Percentiles rank a stretch among this genome's conserved stretches.
Conservation (phyloP, 2,113 vertebrate species). For the Leptodactylus fuscus region DNA sequence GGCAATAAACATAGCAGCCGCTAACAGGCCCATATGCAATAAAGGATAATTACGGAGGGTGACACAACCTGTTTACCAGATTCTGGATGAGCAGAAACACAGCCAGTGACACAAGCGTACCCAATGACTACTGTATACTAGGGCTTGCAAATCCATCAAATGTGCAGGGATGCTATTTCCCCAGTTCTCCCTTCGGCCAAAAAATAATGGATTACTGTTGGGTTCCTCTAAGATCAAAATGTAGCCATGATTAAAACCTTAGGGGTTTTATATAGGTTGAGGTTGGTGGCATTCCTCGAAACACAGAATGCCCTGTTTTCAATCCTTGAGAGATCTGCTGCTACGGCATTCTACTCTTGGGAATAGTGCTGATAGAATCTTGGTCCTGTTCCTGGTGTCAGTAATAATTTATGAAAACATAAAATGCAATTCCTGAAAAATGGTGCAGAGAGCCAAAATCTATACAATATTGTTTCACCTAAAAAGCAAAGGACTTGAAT, state of each 20-base stretch:
- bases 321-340: slow-evolving; percentile 21
- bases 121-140: neutral
- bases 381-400: slow-evolving; percentile 40
- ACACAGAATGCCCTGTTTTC: neutral
- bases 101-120: too few relatives aligned
- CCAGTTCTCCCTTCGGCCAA: too few relatives aligned
- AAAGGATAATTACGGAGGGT: too few relatives aligned
- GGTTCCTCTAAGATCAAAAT: neutral
- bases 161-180: neutral
- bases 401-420: slow-evolving; percentile 53
- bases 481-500: neutral
- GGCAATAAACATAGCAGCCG: too few relatives aligned
- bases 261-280: neutral
- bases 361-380: slow-evolving; percentile 38
- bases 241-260: neutral
- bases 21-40: too few relatives aligned
- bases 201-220: too few relatives aligned
- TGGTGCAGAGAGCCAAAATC: neutral
- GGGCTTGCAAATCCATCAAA: neutral
- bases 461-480: neutral
- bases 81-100: neutral
- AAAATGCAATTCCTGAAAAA: slow-evolving; percentile 25
- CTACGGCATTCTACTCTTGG: neutral
- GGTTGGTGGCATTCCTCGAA: neutral
- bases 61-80: neutral